These are phyloP conservation scores for Miniopterus natalensis DNA, from an alignment of 2,113 vertebrate species.

Conservation along the genomic window DNA sequence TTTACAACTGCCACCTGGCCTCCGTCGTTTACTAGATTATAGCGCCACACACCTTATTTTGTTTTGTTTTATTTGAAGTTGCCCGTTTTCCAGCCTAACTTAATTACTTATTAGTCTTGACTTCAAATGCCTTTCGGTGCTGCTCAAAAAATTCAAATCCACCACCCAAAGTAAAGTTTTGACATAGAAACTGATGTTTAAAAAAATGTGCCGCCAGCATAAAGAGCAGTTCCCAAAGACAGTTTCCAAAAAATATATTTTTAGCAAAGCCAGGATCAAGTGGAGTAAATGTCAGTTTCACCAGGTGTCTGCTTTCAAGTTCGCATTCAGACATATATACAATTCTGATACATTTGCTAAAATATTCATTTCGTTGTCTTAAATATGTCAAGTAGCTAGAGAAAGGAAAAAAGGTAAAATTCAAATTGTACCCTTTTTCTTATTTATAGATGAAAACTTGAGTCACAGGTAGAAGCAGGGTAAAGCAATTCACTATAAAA, in stretches of 20 bases:
- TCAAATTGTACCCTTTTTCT: neutral
- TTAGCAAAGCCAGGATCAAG: neutral
- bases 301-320: neutral
- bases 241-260: conserved; percentile 26
- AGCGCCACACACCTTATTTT: neutral
- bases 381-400: conserved; percentile 4
- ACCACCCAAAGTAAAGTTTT: neutral
- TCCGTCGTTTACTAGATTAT: neutral
- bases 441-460: conserved; percentile 57
- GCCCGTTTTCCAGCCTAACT: neutral
- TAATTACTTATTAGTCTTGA: neutral
- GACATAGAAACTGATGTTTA: neutral
- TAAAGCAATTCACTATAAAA: conserved; percentile 69
- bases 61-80: conserved; percentile 27
- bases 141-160: neutral
- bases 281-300: neutral
- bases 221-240: conserved; percentile 10
- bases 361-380: conserved; percentile 20
- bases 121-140: neutral
- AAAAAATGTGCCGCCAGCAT: neutral
- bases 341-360: conserved; percentile 43
- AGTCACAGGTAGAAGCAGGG: conserved; percentile 37
- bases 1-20: neutral
- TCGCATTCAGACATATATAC: neutral
- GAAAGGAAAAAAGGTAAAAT: conserved; percentile 26